Percentiles rank a stretch among this genome's conserved stretches.
Evolutionary conservation across 2,888 invertebrate species (phyloP).

Genomic region (Rambutsinella grinnellia): DNA sequence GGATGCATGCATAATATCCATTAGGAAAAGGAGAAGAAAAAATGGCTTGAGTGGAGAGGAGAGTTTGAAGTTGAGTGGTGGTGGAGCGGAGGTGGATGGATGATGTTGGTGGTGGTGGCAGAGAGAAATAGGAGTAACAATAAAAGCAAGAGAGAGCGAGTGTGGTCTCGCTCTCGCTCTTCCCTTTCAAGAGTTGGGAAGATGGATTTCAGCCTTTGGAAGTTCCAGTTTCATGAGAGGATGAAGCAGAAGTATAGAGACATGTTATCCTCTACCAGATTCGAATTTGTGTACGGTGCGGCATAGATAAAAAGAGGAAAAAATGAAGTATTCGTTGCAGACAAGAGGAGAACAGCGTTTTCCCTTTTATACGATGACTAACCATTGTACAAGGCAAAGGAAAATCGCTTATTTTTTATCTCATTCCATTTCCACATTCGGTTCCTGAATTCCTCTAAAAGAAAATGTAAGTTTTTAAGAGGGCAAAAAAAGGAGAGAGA

Average conservation of each 20-base stretch:
- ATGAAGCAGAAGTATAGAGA: neutral
- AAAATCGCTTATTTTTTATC: constrained; percentile 3
- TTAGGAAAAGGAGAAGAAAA: constrained; percentile 21
- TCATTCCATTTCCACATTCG: neutral
- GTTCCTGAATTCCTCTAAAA: neutral
- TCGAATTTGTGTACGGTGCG: neutral
- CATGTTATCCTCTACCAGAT: neutral
- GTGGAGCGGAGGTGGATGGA: neutral
- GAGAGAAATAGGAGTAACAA: constrained; percentile 34
- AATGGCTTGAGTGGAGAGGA: neutral
- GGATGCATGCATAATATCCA: constrained; percentile 41
- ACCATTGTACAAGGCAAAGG: constrained; percentile 1
- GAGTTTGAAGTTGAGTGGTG: neutral
- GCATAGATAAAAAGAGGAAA: neutral
- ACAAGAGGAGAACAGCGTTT: neutral
- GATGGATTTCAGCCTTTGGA: neutral
- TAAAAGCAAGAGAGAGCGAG: constrained; percentile 33
- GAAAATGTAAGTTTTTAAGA: neutral
- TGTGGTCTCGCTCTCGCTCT: constrained; percentile 32
- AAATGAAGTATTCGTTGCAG: neutral
- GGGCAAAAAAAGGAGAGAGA: constrained; percentile 12
- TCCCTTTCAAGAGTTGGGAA: neutral
- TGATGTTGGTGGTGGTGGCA: constrained; percentile 34
- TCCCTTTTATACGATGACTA: neutral
- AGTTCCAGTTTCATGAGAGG: neutral